Evolutionary conservation across 2,113 vertebrate genomes (phyloP), one percentile per base, ranked within the genome.

Genomic region (Bubalus kerabau): DNA sequence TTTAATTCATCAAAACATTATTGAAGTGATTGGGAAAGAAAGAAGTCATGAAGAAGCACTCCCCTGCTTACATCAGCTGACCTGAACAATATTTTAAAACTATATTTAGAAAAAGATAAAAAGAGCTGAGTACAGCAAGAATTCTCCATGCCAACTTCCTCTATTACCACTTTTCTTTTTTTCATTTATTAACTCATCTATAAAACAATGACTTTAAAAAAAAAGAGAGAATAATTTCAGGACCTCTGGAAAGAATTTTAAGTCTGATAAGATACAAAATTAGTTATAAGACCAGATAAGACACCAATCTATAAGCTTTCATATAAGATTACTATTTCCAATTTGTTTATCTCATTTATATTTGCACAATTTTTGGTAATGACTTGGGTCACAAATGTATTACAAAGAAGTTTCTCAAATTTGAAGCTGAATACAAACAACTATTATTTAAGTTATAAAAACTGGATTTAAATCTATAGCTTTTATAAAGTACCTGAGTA

Each of bases 91-190:
- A 74, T 94, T 97, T 40, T 93, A 85, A 88, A 97, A 67, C 90
- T 98, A 98, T 92, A 97, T 98, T 97, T 99, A 97, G 95, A 98
- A 98, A 96, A 95, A 92, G 92, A 96, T 98, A 97, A 98, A 98
- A 95, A 95, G 97, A 98, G 96, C 71, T 64, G 96, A 98, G 59
- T 90, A 89, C 95, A 97, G 64, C 13, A 59, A 95, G 94, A 98
- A 97, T 95, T 98, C 98, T 81, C 85, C 54, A 92, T 62, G 80
- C 87, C 62, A 97, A 43, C 93, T 98, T 98, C 95, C 94, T 90
- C 56, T 28, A 74, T 80, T 98, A 97, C 43, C 17, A 80, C 90
- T 98, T 94, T 84, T 92, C 91, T 96, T 93, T 95, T 89, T 89
- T 4, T 21, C 87, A 97, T 84, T 94, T 97, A 97, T 93, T 90